Conservation (phyloP, 2,888 invertebrate genomes). For the Sthenelais limicola region DNA sequence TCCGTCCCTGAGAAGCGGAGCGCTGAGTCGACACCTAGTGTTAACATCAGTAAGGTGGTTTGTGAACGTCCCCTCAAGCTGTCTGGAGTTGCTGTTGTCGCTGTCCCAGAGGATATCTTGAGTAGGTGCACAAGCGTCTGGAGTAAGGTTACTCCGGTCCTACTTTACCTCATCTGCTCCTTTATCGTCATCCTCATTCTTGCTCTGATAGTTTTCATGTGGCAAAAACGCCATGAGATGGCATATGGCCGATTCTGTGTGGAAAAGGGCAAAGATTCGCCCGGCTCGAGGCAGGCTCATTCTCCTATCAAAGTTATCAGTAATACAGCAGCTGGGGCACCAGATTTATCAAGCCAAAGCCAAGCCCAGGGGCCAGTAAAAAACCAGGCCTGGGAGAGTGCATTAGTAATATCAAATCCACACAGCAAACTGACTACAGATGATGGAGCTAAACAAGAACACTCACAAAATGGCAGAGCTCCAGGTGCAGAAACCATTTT, state of each 20-base stretch:
- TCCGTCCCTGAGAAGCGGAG: not conserved
- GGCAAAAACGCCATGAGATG: not conserved
- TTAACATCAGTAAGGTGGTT: not conserved
- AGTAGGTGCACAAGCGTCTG: not conserved
- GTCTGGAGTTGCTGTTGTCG: slow-evolving; percentile 2
- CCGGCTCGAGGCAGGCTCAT: not conserved
- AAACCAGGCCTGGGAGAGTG: slow-evolving; percentile 35
- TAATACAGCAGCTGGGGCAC: slow-evolving; percentile 13
- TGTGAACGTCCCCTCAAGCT: not conserved
- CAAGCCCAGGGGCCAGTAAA: slow-evolving; percentile 9
- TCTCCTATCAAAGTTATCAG: slow-evolving; percentile 29
- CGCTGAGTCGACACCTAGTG: slow-evolving; percentile 15
- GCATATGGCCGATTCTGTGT: slow-evolving; percentile 23
- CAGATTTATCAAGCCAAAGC: not conserved
- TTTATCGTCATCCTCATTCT: not conserved
- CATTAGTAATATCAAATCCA: slow-evolving; percentile 25
- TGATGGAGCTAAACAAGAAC: not conserved
- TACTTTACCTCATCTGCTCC: slow-evolving; percentile 2
- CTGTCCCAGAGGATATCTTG: not conserved
- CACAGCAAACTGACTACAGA: slow-evolving; percentile 1
- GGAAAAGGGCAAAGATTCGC: not conserved
- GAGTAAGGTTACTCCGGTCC: not conserved
- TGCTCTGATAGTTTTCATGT: not conserved
- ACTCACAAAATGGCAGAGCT: not conserved
- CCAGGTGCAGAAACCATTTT: slow-evolving; percentile 13